Conservation (phyloP, 1,140 invertebrate genomes). For the Eueides isabella region DNA sequence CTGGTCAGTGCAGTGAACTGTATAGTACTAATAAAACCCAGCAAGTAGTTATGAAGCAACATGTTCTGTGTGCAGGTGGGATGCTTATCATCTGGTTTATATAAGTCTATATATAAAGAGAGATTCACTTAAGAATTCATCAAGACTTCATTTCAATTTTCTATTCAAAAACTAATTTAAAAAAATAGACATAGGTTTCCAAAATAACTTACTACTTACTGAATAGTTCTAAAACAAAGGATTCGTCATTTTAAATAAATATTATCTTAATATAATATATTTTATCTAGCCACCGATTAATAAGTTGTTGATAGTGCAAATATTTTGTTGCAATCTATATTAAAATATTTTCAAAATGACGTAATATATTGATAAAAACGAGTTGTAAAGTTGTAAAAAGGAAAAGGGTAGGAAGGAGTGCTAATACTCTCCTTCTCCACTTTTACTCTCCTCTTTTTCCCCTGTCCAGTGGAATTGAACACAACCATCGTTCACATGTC, state of each 20-base stretch:
- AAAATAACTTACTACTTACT: too few species aligned
- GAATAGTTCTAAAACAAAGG: not conserved
- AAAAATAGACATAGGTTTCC: too few species aligned
- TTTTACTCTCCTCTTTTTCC: too few species aligned
- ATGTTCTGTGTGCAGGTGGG: not conserved
- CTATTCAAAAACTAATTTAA: too few species aligned
- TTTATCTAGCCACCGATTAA: not conserved
- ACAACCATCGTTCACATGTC: too few species aligned
- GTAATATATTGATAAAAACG: not conserved
- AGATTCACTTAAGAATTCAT: not conserved
- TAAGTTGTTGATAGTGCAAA: not conserved
- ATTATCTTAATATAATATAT: too few species aligned
- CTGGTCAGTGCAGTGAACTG: not conserved
- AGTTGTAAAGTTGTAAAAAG: too few species aligned
- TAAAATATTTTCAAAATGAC: not conserved
- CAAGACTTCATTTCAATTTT: not conserved
- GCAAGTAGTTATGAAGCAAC: not conserved
- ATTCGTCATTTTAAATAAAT: not conserved
- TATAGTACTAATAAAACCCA: not conserved
- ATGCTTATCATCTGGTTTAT: not conserved
- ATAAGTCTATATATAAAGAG: not conserved
- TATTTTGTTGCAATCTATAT: not conserved
- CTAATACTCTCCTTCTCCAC: too few species aligned
- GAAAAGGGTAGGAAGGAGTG: too few species aligned
- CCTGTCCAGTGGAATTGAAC: too few species aligned